phyloP scores from a whole-genome alignment of 2,797 vertebrate genomes.

The Anguilla pacifica region DNA sequence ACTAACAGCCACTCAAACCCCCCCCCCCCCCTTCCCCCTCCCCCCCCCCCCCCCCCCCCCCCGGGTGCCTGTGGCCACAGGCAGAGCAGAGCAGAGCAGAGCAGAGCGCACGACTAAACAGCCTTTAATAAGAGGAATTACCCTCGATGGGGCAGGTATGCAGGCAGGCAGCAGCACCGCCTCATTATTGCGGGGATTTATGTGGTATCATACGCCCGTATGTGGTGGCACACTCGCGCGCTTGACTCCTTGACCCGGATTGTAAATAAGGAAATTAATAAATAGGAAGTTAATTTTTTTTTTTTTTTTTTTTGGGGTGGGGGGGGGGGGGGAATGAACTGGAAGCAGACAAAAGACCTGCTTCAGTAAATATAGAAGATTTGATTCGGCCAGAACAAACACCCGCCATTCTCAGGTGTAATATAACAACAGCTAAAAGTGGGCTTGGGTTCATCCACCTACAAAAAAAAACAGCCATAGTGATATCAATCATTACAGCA shows the following conservation, averaged over 20 bases:
- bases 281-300: constrained; percentile 51
- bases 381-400: not conserved
- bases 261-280: constrained; percentile 72
- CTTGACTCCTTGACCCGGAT: constrained; percentile 72
- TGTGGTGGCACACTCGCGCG: constrained; percentile 56
- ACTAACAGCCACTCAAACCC: constrained; percentile 71
- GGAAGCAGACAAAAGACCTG: constrained; percentile 42
- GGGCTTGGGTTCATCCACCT: not conserved
- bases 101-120: constrained; percentile 41
- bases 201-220: constrained; percentile 68
- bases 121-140: constrained; percentile 73
- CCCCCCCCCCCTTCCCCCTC: not conserved
- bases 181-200: constrained; percentile 75
- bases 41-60: too few relatives aligned
- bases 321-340: constrained; percentile 30
- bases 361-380: not conserved
- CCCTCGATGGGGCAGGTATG: constrained; percentile 62
- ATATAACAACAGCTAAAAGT: not conserved
- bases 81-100: not conserved
- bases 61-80: constrained; percentile 45
- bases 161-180: constrained; percentile 47
- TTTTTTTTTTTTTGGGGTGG: too few relatives aligned
- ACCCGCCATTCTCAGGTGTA: not conserved
- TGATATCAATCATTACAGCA: constrained; percentile 5
- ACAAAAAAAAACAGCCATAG: not conserved